These are phyloP conservation scores for Acipenser ruthenus DNA, from an alignment of 2,797 vertebrate species.

Conservation along the genomic window DNA sequence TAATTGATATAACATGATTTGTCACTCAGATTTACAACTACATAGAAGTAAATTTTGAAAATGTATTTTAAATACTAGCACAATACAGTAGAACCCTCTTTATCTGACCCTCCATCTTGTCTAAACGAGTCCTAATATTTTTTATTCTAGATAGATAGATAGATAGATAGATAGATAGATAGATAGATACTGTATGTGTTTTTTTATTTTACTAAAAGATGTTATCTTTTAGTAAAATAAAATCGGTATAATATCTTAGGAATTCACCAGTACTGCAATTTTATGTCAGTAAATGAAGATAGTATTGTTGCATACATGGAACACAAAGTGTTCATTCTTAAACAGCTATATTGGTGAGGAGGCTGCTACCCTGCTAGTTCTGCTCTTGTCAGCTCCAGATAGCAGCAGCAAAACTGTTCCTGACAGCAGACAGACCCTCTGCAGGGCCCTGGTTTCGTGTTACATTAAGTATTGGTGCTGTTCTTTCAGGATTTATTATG, in stretches of 20 bases:
- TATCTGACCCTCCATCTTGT: too few species aligned
- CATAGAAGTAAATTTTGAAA: too few species aligned
- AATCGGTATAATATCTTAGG: neutral
- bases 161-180: too few species aligned
- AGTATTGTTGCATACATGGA: neutral
- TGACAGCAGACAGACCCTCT: constrained; percentile 60
- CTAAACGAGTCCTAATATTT: too few species aligned
- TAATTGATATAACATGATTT: constrained; percentile 28
- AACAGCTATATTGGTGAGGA: constrained; percentile 20
- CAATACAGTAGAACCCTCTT: too few species aligned
- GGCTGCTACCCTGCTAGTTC: constrained; percentile 43
- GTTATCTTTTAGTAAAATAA: too few species aligned
- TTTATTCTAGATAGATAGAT: too few species aligned
- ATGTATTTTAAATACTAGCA: too few species aligned
- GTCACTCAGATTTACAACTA: constrained; percentile 23
- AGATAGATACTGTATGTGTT: too few species aligned
- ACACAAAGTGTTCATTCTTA: neutral
- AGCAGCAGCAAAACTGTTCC: constrained; percentile 51
- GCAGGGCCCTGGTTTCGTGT: constrained; percentile 66
- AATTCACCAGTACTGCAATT: neutral
- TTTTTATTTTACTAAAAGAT: too few species aligned
- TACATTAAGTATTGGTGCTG: constrained; percentile 37
- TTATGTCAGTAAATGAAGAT: neutral
- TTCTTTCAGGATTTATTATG: constrained; percentile 59
- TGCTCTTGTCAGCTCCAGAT: constrained; percentile 56